Evolutionary conservation across 2,888 invertebrate species (phyloP), one percentile per base, ranked within the genome.

Genomic region (Schizaphis graminum): DNA sequence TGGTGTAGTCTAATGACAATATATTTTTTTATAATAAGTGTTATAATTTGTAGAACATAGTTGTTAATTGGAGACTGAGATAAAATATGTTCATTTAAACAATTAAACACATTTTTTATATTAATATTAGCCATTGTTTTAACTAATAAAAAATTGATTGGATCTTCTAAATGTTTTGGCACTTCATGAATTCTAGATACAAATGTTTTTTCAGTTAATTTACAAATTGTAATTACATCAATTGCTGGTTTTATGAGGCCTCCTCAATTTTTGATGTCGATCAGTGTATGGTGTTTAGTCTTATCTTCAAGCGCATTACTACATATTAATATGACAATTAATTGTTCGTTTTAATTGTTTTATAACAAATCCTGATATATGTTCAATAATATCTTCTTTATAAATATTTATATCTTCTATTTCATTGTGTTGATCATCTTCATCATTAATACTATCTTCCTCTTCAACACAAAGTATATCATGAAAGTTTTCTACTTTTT

Each of bases 81-180:
- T 67, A n/a, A 16, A n/a, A 90, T 90, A 67, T 90, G 89, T 16
- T 28, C n/a, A 90, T 47, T 90, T 90, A 90, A 67, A 90, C 4
- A 47, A 47, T 90, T 61, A 61, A 61, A 61, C 28, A 61, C 0
- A 28, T 61, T 61, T 61, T 61, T 28, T 28, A 61, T 61, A 61
- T 90, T 61, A 3, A 90, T 44, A 28, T 47, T 3, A 28, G 86
- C 11, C 3, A 47, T 47, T 26, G 5, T n/a, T 86, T 86, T 47
- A 61, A 86, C 13, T 3, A n/a, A 28, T 67, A 67, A 90, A 90
- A n/a, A 47, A 3, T 28, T 5, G 1, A 90, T 47, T 21, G 90
- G 67, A 21, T 90, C 21, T 26, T 5, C 44, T 44, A 16, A 26
- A 47, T 67, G 3, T 41, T 47, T 90, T 67, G 26, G 8, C 8